Conservation (phyloP, 2,888 invertebrate genomes). For the Aradus depressus region DNA sequence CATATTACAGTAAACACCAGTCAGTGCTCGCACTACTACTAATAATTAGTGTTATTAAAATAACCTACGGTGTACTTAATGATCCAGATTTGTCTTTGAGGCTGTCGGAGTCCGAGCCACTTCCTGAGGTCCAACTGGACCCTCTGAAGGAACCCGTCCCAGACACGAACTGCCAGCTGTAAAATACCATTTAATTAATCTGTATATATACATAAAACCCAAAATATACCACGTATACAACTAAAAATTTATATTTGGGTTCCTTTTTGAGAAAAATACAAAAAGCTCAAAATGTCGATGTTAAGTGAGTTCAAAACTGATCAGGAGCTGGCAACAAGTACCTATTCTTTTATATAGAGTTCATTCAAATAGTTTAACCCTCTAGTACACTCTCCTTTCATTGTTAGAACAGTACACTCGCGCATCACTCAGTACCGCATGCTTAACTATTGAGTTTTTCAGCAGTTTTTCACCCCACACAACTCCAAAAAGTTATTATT, state of each 20-base stretch:
- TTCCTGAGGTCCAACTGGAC: slow-evolving; percentile 39
- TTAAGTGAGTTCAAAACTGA: neutral
- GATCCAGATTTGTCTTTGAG: too few relatives aligned
- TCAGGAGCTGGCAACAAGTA: too few relatives aligned
- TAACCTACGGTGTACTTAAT: neutral
- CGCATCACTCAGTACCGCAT: too few relatives aligned
- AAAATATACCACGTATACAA: too few relatives aligned
- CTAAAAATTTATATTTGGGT: too few relatives aligned
- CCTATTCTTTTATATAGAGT: neutral
- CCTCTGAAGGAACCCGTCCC: slow-evolving; percentile 53
- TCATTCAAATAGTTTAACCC: too few relatives aligned
- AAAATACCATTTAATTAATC: slow-evolving; percentile 18
- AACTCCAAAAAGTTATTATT: too few relatives aligned
- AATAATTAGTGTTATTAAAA: neutral
- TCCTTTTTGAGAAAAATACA: too few relatives aligned
- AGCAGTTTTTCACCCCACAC: too few relatives aligned
- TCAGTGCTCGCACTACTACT: neutral
- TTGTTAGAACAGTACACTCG: too few relatives aligned
- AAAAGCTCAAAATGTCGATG: neutral
- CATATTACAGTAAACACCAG: neutral
- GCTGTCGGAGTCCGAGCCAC: slow-evolving; percentile 28
- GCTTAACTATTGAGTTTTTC: too few relatives aligned
- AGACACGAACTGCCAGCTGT: slow-evolving; percentile 58
- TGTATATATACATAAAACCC: neutral
- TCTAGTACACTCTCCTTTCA: too few relatives aligned